A percentile compares a stretch with the other conserved stretches of the same genome.
Conservation (phyloP, 2,113 vertebrate species). For the Myiopsitta monachus region DNA sequence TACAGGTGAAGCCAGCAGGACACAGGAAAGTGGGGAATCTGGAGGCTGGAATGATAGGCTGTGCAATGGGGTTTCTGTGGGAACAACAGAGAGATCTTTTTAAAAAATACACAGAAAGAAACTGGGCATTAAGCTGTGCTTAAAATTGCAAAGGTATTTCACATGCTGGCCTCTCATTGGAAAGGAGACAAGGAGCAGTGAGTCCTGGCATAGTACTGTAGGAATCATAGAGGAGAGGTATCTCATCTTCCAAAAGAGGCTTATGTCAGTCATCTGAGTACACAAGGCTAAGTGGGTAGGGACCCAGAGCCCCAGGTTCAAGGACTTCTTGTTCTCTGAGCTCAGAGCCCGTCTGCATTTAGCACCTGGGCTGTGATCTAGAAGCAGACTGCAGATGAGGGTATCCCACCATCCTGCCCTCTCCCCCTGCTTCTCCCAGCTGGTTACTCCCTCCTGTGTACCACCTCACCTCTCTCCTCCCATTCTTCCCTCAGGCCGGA, state of each 20-base stretch:
- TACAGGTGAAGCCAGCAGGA: neutral
- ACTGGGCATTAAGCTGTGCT: neutral
- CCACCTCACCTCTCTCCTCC: neutral
- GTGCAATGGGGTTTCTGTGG: neutral
- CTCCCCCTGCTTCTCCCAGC: neutral
- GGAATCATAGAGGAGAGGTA: neutral
- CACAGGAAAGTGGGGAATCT: neutral
- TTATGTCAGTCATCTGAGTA: neutral
- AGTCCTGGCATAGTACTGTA: neutral
- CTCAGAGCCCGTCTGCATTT: neutral
- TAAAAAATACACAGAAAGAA: neutral
- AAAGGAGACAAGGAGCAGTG: neutral
- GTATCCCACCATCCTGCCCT: fast-evolving
- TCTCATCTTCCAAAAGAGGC: neutral
- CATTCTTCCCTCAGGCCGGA: neutral
- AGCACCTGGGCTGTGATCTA: neutral
- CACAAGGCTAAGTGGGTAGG: neutral
- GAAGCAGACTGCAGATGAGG: neutral
- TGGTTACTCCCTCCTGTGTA: neutral
- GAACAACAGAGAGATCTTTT: neutral
- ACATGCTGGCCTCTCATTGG: neutral
- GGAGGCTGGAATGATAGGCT: neutral
- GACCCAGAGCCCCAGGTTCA: neutral
- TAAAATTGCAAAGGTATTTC: neutral
- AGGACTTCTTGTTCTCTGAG: neutral